Percentiles rank a stretch among this genome's conserved stretches.
phyloP scores from a whole-genome alignment of 2,888 invertebrate genomes.

The Erpobdella octoculata region DNA sequence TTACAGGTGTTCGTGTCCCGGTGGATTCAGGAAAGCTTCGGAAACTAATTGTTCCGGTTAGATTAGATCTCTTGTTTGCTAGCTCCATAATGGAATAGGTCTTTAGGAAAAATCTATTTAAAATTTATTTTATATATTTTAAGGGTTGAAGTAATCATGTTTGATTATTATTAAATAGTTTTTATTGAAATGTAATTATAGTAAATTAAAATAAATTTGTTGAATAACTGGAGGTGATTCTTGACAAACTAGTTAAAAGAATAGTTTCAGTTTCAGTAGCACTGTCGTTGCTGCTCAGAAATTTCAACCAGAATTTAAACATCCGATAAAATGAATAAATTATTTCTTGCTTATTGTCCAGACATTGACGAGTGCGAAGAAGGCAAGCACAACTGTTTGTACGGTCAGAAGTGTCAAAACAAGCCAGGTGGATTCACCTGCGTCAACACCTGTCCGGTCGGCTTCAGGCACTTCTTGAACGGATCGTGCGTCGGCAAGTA shows the following conservation, averaged over 20 bases:
- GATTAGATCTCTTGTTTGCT: too few relatives aligned
- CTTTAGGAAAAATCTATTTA: too few relatives aligned
- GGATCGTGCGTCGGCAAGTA: conserved; percentile 50
- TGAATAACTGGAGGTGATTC: too few relatives aligned
- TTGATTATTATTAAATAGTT: too few relatives aligned
- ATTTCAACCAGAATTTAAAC: background rate
- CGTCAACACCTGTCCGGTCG: conserved; percentile 49
- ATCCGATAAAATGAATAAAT: background rate
- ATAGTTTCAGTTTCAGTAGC: too few relatives aligned
- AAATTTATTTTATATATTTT: background rate
- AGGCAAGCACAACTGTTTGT: conserved; percentile 41
- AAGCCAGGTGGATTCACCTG: conserved; percentile 49
- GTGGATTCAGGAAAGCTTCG: conserved; percentile 67
- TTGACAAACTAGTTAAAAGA: too few relatives aligned
- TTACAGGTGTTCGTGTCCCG: conserved; percentile 73
- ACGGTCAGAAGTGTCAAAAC: conserved; percentile 49
- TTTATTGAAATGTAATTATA: too few relatives aligned
- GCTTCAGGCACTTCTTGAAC: conserved; percentile 44
- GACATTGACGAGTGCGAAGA: conserved; percentile 51
- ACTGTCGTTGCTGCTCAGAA: too few relatives aligned
- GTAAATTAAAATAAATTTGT: too few relatives aligned
- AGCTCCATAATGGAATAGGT: too few relatives aligned
- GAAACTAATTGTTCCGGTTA: conserved; percentile 71
- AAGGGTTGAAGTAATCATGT: background rate
- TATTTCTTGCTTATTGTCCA: conserved; percentile 35